phyloP scores from a whole-genome alignment of 2,113 vertebrate genomes.

The Machaerirhynchus nigripectus region DNA sequence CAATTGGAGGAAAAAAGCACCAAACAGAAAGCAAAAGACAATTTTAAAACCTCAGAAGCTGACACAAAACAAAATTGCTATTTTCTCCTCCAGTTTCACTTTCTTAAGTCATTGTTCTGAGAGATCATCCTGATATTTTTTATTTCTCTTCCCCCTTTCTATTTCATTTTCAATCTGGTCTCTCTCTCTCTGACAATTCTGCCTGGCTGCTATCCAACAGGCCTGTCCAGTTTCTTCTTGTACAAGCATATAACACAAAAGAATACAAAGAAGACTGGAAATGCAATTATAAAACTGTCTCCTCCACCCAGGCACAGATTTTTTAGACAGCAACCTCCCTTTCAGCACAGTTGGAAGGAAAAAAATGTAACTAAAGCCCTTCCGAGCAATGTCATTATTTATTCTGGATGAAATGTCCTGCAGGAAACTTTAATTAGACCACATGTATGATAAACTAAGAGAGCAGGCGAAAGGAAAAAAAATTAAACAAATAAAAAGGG shows the following conservation, averaged over 20 bases:
- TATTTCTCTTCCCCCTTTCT: slow-evolving; percentile 13
- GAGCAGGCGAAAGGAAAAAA: neutral
- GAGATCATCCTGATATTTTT: slow-evolving; percentile 37
- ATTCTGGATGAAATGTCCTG: slow-evolving; percentile 46
- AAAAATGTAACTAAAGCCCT: neutral
- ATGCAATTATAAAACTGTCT: slow-evolving; percentile 72
- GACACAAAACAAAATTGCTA: slow-evolving; percentile 24
- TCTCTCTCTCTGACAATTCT: slow-evolving; percentile 52
- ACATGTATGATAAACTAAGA: slow-evolving; percentile 48
- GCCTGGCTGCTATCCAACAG: slow-evolving; percentile 61
- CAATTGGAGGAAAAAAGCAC: neutral
- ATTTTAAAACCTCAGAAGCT: slow-evolving; percentile 21
- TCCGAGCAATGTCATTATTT: slow-evolving; percentile 41
- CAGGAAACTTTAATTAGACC: slow-evolving; percentile 57
- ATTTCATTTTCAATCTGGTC: slow-evolving; percentile 46
- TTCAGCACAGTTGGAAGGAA: slow-evolving; percentile 43
- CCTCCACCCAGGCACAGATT: slow-evolving; percentile 37
- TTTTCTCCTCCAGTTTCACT: slow-evolving; percentile 34
- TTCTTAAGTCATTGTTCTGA: slow-evolving; percentile 41
- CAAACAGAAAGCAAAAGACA: slow-evolving; percentile 22
- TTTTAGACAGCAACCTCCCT: slow-evolving; percentile 51
- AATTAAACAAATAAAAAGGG: slow-evolving; percentile 36
- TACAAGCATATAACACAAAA: slow-evolving; percentile 65
- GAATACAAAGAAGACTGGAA: slow-evolving; percentile 68
- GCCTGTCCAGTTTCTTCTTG: slow-evolving; percentile 61